These are phyloP conservation scores for Percopsis omiscomaycus DNA, from an alignment of 2,797 vertebrate genomes.

Conservation along the genomic window DNA sequence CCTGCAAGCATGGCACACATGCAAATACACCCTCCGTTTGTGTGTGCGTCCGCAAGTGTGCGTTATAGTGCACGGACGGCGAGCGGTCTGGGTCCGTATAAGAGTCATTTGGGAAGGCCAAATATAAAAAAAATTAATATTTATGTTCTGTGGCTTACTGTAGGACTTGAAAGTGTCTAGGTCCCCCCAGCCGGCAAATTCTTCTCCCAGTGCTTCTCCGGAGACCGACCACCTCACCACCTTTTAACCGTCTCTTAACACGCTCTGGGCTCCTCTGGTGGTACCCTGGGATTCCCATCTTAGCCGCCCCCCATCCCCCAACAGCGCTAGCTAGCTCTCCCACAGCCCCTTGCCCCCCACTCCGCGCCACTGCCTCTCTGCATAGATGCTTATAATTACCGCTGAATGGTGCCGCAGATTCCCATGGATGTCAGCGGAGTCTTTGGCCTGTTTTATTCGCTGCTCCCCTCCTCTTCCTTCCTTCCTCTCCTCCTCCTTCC, in stretches of 20 bases:
- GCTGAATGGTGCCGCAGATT: slow-evolving; percentile 80
- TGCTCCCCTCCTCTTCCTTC: slow-evolving; percentile 35
- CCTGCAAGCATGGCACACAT: slow-evolving; percentile 16
- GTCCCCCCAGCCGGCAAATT: slow-evolving; percentile 40
- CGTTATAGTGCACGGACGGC: not conserved
- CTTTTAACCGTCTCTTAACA: slow-evolving; percentile 20
- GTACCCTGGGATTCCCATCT: slow-evolving; percentile 50
- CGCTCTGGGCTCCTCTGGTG: slow-evolving; percentile 20
- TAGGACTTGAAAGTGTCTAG: slow-evolving; percentile 14
- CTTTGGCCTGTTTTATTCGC: slow-evolving; percentile 68
- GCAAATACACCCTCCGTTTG: not conserved
- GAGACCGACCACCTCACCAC: slow-evolving; percentile 27
- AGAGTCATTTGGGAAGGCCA: too few relatives aligned
- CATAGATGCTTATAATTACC: slow-evolving; percentile 81
- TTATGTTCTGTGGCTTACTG: not conserved
- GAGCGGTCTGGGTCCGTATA: not conserved
- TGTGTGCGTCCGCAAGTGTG: not conserved
- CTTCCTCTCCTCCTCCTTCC: slow-evolving; percentile 49
- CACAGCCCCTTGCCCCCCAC: slow-evolving; percentile 63
- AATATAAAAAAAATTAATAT: slow-evolving; percentile 15
- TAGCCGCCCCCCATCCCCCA: slow-evolving; percentile 34
- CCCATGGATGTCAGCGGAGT: slow-evolving; percentile 75
- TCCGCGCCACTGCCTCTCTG: slow-evolving; percentile 63
- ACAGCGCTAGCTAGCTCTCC: slow-evolving; percentile 43
- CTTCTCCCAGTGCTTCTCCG: slow-evolving; percentile 41